These are phyloP conservation scores for Pterostichus madidus DNA, from an alignment of 2,888 invertebrate genomes.

Conservation along the genomic window DNA sequence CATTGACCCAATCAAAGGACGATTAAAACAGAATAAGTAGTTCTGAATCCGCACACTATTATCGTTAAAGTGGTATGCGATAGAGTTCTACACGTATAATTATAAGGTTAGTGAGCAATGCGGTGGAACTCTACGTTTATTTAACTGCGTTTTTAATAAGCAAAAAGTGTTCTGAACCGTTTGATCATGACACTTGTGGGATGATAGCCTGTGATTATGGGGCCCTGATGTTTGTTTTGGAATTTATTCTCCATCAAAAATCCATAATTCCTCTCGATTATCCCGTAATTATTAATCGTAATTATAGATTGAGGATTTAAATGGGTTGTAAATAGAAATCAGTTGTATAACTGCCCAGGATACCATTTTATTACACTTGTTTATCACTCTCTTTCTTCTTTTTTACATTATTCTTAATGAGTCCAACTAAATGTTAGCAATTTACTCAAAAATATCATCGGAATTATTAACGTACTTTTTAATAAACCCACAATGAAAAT, in stretches of 20 bases:
- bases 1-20: conserved; percentile 62
- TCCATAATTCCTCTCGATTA: conserved; percentile 45
- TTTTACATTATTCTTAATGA: no score
- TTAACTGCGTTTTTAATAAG: conserved; percentile 52
- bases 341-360: conserved; percentile 9
- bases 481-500: no score
- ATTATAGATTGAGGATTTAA: conserved; percentile 51
- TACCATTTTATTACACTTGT: conserved; percentile 28
- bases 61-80: conserved; percentile 63
- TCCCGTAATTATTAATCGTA: conserved; percentile 56
- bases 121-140: conserved; percentile 46
- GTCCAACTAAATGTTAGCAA: no score
- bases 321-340: conserved; percentile 52
- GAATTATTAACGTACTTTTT: no score
- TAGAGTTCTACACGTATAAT: conserved; percentile 57
- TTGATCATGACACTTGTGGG: conserved; percentile 46
- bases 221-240: conserved; percentile 55
- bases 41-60: conserved; percentile 57
- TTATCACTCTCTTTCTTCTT: no score
- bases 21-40: conserved; percentile 62
- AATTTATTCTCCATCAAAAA: conserved; percentile 59
- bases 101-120: conserved; percentile 44
- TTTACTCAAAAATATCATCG: no score
- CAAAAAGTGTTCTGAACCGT: conserved; percentile 55
- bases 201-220: conserved; percentile 51